Conservation (phyloP, 2,113 vertebrate species). For the Meleagris gallopavo region DNA sequence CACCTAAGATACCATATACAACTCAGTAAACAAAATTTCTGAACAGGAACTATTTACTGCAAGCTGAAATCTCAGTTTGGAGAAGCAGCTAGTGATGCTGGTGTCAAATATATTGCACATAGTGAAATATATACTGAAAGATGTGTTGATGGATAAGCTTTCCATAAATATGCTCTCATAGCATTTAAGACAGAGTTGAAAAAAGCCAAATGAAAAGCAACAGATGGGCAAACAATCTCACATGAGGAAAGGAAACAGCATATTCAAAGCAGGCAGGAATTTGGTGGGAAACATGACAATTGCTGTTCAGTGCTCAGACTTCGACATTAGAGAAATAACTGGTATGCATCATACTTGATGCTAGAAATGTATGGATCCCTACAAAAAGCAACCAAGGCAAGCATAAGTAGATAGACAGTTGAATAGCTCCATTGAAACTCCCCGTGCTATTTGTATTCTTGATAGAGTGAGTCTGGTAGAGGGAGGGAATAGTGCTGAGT, state of each 20-base stretch:
- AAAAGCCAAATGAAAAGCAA: slow-evolving; percentile 45
- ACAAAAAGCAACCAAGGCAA: not conserved
- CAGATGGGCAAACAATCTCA: slow-evolving; percentile 48
- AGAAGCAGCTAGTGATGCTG: not conserved
- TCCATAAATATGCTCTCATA: slow-evolving; percentile 21
- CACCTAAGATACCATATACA: not conserved
- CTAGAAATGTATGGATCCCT: not conserved
- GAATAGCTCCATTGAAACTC: not conserved
- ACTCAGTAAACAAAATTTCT: not conserved
- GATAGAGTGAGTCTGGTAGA: not conserved
- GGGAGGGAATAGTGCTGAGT: not conserved
- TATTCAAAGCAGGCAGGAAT: not conserved
- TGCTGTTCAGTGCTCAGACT: not conserved
- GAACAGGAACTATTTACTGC: not conserved
- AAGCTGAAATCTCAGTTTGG: not conserved
- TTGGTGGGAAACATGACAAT: not conserved
- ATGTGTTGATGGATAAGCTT: not conserved
- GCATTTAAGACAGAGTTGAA: not conserved
- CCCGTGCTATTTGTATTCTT: not conserved
- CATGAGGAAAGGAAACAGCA: not conserved
- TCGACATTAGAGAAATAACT: not conserved
- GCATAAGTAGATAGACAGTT: not conserved
- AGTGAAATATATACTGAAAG: not conserved
- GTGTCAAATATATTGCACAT: slow-evolving; percentile 9
- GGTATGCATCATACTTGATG: not conserved